Conservation (phyloP, 2,888 invertebrate genomes). For the Tanypteryx hageni region DNA sequence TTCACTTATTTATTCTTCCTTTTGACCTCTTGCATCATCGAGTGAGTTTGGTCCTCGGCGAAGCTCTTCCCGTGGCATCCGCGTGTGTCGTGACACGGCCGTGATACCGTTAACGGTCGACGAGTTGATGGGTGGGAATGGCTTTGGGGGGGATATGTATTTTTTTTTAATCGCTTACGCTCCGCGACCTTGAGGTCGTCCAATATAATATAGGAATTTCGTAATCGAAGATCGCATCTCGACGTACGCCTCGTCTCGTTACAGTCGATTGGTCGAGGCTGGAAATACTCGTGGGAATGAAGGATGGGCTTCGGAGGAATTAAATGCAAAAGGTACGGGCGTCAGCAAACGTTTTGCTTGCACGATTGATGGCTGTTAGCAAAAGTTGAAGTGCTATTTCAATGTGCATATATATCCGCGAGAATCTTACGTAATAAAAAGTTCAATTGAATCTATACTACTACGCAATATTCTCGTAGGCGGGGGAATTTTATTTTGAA, state of each 20-base stretch:
- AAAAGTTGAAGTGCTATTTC: too few relatives aligned
- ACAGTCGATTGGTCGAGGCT: background rate
- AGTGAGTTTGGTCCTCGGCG: background rate
- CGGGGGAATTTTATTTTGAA: too few relatives aligned
- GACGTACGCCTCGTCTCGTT: background rate
- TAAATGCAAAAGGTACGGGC: background rate
- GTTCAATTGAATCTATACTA: too few relatives aligned
- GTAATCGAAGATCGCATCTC: conserved; percentile 19
- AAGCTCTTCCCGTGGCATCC: background rate
- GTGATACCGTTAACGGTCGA: conserved; percentile 45
- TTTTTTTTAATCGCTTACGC: conserved; percentile 26
- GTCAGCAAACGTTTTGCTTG: background rate
- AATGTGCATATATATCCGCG: too few relatives aligned
- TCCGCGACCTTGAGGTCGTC: conserved; percentile 54
- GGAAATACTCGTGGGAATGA: background rate
- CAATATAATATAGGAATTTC: conserved; percentile 57
- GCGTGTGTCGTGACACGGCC: background rate
- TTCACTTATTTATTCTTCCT: background rate
- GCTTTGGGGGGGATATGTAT: background rate
- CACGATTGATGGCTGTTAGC: too few relatives aligned
- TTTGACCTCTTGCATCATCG: conserved; percentile 28
- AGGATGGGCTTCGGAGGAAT: background rate
- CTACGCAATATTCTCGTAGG: too few relatives aligned
- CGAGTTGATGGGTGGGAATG: background rate
- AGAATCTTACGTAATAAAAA: too few relatives aligned